Conservation (phyloP, 2,888 invertebrate species). For the Phrixothrix hirtus region DNA sequence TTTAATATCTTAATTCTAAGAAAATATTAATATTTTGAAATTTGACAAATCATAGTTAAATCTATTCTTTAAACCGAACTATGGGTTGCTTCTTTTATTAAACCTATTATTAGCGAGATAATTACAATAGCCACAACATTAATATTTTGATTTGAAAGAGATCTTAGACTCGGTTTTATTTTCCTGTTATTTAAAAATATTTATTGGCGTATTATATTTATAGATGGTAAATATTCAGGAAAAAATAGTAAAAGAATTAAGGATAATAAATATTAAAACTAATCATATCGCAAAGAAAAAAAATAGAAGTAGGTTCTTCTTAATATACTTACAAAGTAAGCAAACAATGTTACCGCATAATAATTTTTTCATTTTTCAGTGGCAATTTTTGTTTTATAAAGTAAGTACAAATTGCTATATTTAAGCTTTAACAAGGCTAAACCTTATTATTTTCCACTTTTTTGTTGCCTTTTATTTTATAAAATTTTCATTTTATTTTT, state of each 20-base stretch:
- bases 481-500: slow-evolving; percentile 30
- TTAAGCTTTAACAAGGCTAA: slow-evolving; percentile 39
- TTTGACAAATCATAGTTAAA: too few relatives aligned
- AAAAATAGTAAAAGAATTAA: too few relatives aligned
- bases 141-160: neutral
- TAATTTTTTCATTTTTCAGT: slow-evolving; percentile 38
- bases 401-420: slow-evolving; percentile 42
- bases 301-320: too few relatives aligned
- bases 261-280: neutral
- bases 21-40: too few relatives aligned
- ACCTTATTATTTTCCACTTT: slow-evolving; percentile 40
- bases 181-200: too few relatives aligned
- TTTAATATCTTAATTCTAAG: too few relatives aligned
- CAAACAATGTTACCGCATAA: slow-evolving; percentile 13
- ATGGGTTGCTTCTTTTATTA: too few relatives aligned
- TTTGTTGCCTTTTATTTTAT: slow-evolving; percentile 28
- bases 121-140: too few relatives aligned
- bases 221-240: too few relatives aligned
- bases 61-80: too few relatives aligned
- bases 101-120: too few relatives aligned
- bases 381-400: slow-evolving; percentile 41
- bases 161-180: neutral
- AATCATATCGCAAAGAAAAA: neutral
- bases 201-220: too few relatives aligned
- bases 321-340: slow-evolving; percentile 11